Evolutionary conservation across 2,113 vertebrate genomes (phyloP), one percentile per base, ranked within the genome.

Genomic region (Gobiocypris rarus): DNA sequence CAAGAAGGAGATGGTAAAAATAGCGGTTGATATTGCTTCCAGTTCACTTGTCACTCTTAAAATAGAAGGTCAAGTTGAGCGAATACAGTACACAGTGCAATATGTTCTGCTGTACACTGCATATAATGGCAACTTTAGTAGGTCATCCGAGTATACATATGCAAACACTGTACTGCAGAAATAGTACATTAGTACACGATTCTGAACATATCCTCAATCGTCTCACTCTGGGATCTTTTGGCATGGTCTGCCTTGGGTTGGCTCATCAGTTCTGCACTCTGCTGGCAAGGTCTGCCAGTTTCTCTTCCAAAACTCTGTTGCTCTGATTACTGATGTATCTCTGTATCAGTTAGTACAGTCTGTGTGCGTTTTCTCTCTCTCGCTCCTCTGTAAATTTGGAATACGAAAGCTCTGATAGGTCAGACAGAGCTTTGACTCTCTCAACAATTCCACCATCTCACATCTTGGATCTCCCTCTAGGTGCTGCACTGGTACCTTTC

Each of bases 211-310:
- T 50, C 78, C 41, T 67, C 15, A 65, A 65, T 31, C n/a, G 15
- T 67, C 58, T 17, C 58, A 11, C 52, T 41, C 63, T 70, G 75
- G 24, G 63, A 82, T 82, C 48, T 34, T 34, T 82, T 79, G 50
- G 48, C 43, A 43, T n/a, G 9, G 83, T 70, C 59, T 69, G 43
- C 45, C 58, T 50, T 41, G 54, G 63, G 15, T 83, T 78, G 58
- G 83, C 45, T 70, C 75, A 82, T 89, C 17, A 26, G 84, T 82
- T 75, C 73, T 79, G 54, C 10, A 26, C 38, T 85, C 48, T 73
- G 43, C 59, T 54, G 58, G 87, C 85, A 59, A n/a, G 52, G 70
- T 81, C 80, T 87, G 59, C 58, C 87, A 88, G 87, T 91, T 75
- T 82, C 85, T 90, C 85, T 69, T 50, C 61, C 28, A 65, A 82